Base-by-base conservation (phyloP, 2,888 invertebrate genomes). In the Salticus scenicus region DNA sequence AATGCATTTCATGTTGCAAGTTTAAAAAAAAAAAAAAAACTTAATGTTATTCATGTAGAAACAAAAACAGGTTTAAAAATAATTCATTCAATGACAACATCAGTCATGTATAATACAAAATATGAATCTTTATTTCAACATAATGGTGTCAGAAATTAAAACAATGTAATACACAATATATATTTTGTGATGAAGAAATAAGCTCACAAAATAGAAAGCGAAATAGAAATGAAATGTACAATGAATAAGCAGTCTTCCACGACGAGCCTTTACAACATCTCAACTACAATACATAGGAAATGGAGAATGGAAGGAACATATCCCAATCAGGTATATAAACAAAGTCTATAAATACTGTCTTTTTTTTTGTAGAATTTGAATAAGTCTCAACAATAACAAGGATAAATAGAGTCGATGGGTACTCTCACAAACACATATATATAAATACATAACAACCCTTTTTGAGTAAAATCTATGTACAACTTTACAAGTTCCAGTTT, bases 331-430 rank as follows among this genome's bases (percentile, higher is more conserved):
- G 41, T 17, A 82, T 76, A 82, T 76, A 76, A 71, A 82, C 17
- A 17, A 80, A 74, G 12, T 76, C 71, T 71, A 76, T 73, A 82
- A 82, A 82, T 82, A 82, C 82, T 82, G 82, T 51, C 37, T 17
- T 28, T n/a, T n/a, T n/a, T n/a, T 67, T 24, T 28, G 37, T 69
- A 81, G 57, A 69, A 63, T 42, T 28, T 72, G 20, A 73, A 73
- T 41, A 74, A 69, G 30, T 31, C 30, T 81, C 72, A 81, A 74
- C 74, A 69, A 33, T 69, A 69, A 73, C 63, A 30, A 64, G 17
- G 37, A 67, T 81, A 80, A 80, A 81, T 74, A 81, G 51, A 81
- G 33, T 28, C 37, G 7, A 31, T 17, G 47, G 37, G 37, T 12
- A 12, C 12, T 5, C 37, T 37, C 37, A 37, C 47, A 47, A 12